Percentiles rank a stretch among this genome's conserved stretches.
These are phyloP conservation scores for Choristoneura fumiferana DNA, from an alignment of 1,140 invertebrate species.

Conservation along the genomic window DNA sequence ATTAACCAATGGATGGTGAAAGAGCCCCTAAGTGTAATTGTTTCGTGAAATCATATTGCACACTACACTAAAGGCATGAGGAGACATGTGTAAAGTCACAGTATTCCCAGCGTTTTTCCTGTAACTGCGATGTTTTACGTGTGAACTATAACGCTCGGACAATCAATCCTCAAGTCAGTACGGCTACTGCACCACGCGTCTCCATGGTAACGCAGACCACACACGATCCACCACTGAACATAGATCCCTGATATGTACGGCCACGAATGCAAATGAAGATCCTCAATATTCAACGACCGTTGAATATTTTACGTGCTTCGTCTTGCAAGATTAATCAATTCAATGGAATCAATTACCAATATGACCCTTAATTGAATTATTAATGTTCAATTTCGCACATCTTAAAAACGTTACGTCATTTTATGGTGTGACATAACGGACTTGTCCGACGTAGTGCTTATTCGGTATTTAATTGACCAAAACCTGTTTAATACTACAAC, in stretches of 20 bases:
- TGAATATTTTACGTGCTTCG: constrained; percentile 45
- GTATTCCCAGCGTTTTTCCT: no score
- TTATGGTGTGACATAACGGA: constrained; percentile 1
- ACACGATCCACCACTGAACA: constrained; percentile 52
- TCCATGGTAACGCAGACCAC: constrained; percentile 68
- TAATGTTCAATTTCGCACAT: constrained; percentile 2
- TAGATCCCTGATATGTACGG: constrained; percentile 31
- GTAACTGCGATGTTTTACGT: no score
- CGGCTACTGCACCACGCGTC: constrained; percentile 44
- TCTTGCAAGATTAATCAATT: constrained; percentile 43
- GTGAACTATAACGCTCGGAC: background rate
- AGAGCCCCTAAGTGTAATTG: no score
- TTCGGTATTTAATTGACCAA: background rate
- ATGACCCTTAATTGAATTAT: constrained; percentile 16
- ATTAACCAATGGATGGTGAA: no score
- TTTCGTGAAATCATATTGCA: no score
- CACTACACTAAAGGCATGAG: no score
- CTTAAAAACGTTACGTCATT: constrained; percentile 2
- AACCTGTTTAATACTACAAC: background rate
- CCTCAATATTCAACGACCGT: constrained; percentile 39
- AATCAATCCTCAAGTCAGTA: background rate
- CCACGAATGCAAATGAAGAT: constrained; percentile 60
- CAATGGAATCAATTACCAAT: constrained; percentile 13
- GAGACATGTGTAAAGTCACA: no score
- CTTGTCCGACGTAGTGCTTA: background rate